Base-by-base conservation (phyloP, 1,140 invertebrate species). In the Drosophila serrata region DNA sequence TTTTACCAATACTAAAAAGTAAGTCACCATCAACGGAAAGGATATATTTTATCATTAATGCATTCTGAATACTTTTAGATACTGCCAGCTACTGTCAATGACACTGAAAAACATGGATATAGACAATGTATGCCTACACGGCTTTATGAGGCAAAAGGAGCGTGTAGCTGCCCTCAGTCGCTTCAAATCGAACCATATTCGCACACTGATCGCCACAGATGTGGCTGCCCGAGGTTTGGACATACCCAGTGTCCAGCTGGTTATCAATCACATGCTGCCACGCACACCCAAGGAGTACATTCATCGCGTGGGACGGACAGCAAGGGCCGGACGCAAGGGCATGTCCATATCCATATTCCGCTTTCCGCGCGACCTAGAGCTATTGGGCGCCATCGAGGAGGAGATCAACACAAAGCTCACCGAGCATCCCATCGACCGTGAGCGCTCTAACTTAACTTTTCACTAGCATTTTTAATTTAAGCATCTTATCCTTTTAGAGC, bases 1-100 rank as follows among this genome's bases (percentile, higher is more conserved):
- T 43, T 99, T 99, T 90, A 98, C 97, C 22, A 96, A 97, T 80
- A 99, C 98, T 49, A 99, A 98, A 95, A 98, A 98, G 97, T 98
- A 93, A 93, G 33, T 11, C 0, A 0, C 5, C 2, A 24, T 22
- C 7, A 15, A 6, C 0, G 95, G 93, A 55, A 6, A 9, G 9
- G 17, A 7, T 3, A 9, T 6, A 12, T n/a, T 22, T n/a, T n/a
- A 6, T 22, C 0, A 6, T 48, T 43, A 40, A 7, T 3, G 11
- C n/a, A 22, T 2, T 9, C 42, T 22, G 3, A 37, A 42, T 37
- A 72, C 84, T 92, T 94, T 37, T 75, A 97, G 96, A 91, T 95
- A 96, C 81, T 98, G 97, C 79, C 97, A 98, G 92, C 92, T 98
- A 5, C 87, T 98, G 6, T 97, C 96, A 2, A 97, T 98, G 95